These are phyloP conservation scores for Emberiza fucata DNA, from an alignment of 2,113 vertebrate species.

Conservation along the genomic window DNA sequence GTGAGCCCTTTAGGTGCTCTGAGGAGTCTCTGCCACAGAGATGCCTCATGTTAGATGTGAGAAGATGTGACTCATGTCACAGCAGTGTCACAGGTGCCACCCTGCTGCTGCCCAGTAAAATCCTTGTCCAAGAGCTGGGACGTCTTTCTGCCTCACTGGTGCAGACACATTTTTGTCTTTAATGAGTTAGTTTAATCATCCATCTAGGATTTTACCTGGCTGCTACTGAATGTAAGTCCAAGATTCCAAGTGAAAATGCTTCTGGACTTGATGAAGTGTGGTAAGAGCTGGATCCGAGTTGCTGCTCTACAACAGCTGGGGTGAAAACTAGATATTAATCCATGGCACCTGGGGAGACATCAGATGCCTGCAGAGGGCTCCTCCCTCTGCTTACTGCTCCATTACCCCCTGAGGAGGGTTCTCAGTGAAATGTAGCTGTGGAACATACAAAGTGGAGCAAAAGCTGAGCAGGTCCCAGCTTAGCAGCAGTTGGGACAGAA, in stretches of 20 bases:
- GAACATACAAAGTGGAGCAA: not conserved
- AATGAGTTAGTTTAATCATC: not conserved
- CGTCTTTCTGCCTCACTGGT: not conserved
- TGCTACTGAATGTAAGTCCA: not conserved
- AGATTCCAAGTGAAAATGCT: not conserved
- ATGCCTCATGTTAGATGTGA: not conserved
- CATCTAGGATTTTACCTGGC: not conserved
- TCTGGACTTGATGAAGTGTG: not conserved
- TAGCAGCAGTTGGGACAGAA: not conserved
- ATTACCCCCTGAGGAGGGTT: not conserved
- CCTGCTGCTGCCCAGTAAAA: not conserved
- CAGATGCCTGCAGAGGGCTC: not conserved
- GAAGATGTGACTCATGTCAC: not conserved
- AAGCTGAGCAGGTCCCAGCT: not conserved
- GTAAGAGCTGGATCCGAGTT: not conserved
- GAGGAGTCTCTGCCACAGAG: not conserved
- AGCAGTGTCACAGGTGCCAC: not conserved
- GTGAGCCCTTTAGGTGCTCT: not conserved
- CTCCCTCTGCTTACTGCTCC: not conserved
- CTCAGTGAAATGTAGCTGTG: not conserved
- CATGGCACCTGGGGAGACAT: not conserved
- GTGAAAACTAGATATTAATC: not conserved
- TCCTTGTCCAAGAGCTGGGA: not conserved
- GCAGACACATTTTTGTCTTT: not conserved
- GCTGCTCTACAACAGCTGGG: not conserved